These are phyloP conservation scores for Gila robusta DNA, from an alignment of 2,797 vertebrate species.

Conservation along the genomic window DNA sequence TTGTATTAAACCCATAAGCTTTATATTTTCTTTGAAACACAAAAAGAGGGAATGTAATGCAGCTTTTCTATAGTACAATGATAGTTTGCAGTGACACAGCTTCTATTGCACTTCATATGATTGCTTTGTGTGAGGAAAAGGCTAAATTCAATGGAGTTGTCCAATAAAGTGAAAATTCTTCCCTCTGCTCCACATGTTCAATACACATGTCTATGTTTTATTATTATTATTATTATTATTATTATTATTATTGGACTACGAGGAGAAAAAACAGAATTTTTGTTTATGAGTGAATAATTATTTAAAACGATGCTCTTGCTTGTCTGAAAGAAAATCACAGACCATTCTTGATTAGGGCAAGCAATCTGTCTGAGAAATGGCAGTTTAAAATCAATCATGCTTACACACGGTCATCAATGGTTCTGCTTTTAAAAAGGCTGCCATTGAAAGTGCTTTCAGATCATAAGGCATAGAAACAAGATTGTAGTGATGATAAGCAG, in stretches of 20 bases:
- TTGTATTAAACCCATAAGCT: not conserved
- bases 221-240: not conserved
- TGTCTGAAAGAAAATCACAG: not conserved
- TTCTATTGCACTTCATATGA: not conserved
- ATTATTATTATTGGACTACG: too few relatives aligned
- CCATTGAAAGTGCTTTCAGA: not conserved
- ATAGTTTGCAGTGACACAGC: not conserved
- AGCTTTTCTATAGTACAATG: not conserved
- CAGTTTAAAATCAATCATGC: constrained; percentile 11
- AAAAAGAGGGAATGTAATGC: not conserved
- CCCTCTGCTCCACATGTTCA: not conserved
- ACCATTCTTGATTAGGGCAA: not conserved
- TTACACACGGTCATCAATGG: not conserved
- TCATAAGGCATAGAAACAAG: constrained; percentile 21
- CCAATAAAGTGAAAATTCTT: not conserved
- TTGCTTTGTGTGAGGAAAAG: not conserved
- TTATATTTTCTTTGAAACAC: not conserved
- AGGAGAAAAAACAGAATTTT: not conserved
- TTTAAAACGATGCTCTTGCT: not conserved
- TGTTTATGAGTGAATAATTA: not conserved
- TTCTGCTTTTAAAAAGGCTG: constrained; percentile 4
- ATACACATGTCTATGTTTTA: not conserved
- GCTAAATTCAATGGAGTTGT: not conserved
- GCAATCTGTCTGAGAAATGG: not conserved
- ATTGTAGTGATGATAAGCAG: constrained; percentile 48